Evolutionary conservation across 64 coral and sea anemone genomes (phyloP), one percentile per base, ranked within the genome.

Genomic region (Montipora cactus): DNA sequence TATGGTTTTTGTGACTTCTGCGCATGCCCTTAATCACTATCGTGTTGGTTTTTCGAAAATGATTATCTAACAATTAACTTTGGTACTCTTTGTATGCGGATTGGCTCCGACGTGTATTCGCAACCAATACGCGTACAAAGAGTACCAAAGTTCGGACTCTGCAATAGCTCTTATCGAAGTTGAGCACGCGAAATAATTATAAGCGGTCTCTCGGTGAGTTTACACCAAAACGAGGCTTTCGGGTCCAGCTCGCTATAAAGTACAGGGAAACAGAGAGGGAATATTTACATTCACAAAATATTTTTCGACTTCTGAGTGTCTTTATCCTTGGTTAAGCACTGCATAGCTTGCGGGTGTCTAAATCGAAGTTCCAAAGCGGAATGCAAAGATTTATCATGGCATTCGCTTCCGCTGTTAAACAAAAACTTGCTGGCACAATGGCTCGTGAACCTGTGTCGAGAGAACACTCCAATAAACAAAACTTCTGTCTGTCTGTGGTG

Each of bases 401-500:
- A 95, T 90, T 57, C 16, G 45, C 50, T 79, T 19, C 92, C 49
- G 46, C 80, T 88, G 18, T 61, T 12, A 15, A 73, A 94, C 85
- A 94, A 87, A 84, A 90, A 87, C 15, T 44, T 90, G 79, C 73
- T 95, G 16, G 73, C 78, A 13, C 61, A 95, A 79, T 95, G 93
- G 93, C 71, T 95, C 49, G 79, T 95, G 2, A 95, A 95, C 83
- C 71, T 85, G 23, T 79, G 79, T 64, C 71, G 57, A 25, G 72
- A 95, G 22, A 95, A 94, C 48, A 94, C 92, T 94, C 76, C 75
- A 19, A 47, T 88, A n/a, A 94, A 76, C 7, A 94, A 89, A 80
- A 82, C 68, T 44, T 95, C 93, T 59, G 28, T 37, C 28, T 57
- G 59, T 64, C 59, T 64, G 59, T 64, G 13, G 4, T 64, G 11